Evolutionary conservation across 2,888 invertebrate species (phyloP), one percentile per base, ranked within the genome.

Genomic region (Parnassius orleans): DNA sequence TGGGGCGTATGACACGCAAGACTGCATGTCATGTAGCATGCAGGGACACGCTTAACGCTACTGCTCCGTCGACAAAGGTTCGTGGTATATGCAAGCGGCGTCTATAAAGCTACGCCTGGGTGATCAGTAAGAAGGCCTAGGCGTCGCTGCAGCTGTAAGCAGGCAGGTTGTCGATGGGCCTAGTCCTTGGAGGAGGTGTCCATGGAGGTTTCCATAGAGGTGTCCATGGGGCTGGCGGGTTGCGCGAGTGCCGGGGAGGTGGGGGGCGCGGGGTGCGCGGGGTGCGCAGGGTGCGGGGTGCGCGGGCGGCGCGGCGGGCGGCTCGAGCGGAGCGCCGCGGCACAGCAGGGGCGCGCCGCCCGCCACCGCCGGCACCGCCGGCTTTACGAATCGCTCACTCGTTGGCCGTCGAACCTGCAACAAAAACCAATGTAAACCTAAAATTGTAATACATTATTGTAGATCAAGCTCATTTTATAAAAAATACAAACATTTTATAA

Each of bases 311-410:
- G 67, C 71, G 61, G 72, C 72, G 51, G 65, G 74, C 51, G 75
- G 72, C 51, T 61, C 69, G 55, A 58, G 65, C 59, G 68, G 68
- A 54, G 68, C 66, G 33, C 66, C 65, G 65, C 67, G 70, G 66
- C 66, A 53, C 24, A 63, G 48, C 50, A 75, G 66, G 55, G 81
- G 80, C 46, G 80, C 92, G 65, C 92, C 93, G 46, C 12, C 33
- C 2, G 93, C 96, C 81, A 96, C 94, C 65, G 46, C 33, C 1
- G 93, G 96, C 81, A 96, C 94, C 65, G 96, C 97, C 65, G 97
- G 97, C 84, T 97, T 97, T 65, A 97, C 95, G 80, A 97, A 97
- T 72, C 97, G 93, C 81, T 97, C 97, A 74, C 61, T 61, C 7
- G 95, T 95, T 48, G 95, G 91, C 57, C 95, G 93, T 68, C 95